Conservation (phyloP, 1,140 invertebrate genomes). For the Neomicropteryx cornuta region DNA sequence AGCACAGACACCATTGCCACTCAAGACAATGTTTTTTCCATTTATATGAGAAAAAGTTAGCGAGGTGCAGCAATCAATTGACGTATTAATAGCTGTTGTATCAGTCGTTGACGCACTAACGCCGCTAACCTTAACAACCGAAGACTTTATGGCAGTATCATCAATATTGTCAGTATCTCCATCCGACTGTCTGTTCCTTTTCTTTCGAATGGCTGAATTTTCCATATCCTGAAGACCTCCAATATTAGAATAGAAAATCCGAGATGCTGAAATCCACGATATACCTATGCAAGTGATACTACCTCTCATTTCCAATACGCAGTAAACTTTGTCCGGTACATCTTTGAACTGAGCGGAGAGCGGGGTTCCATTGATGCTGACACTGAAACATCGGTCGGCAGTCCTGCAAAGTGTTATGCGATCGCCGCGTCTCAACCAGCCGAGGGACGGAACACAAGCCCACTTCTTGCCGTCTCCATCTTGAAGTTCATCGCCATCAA, state of each 20-base stretch:
- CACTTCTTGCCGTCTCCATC: slow-evolving; percentile 30
- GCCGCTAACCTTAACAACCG: neutral
- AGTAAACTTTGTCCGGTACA: slow-evolving; percentile 20
- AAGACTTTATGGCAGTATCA: slow-evolving; percentile 3
- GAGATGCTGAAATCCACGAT: neutral
- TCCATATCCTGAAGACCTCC: slow-evolving; percentile 6
- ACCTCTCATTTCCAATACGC: neutral
- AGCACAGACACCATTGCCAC: no score
- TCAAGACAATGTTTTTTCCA: no score
- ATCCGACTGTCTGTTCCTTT: neutral
- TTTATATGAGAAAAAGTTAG: neutral
- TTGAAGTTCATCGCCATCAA: slow-evolving; percentile 42
- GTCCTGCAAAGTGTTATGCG: slow-evolving; percentile 54
- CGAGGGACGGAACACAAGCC: slow-evolving; percentile 61
- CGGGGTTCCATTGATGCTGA: slow-evolving; percentile 34
- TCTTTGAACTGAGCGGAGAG: slow-evolving; percentile 24
- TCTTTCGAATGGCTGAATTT: neutral
- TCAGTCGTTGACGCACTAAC: slow-evolving; percentile 1
- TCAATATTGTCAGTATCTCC: slow-evolving; percentile 4
- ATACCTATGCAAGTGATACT: neutral
- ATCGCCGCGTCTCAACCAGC: slow-evolving; percentile 68
- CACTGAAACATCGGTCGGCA: slow-evolving; percentile 45
- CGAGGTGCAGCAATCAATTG: neutral
- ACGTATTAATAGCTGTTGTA: slow-evolving; percentile 2
- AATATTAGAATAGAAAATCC: slow-evolving; percentile 5